phyloP scores from a whole-genome alignment of 1,140 invertebrate species.

The Eriosoma lanigerum region DNA sequence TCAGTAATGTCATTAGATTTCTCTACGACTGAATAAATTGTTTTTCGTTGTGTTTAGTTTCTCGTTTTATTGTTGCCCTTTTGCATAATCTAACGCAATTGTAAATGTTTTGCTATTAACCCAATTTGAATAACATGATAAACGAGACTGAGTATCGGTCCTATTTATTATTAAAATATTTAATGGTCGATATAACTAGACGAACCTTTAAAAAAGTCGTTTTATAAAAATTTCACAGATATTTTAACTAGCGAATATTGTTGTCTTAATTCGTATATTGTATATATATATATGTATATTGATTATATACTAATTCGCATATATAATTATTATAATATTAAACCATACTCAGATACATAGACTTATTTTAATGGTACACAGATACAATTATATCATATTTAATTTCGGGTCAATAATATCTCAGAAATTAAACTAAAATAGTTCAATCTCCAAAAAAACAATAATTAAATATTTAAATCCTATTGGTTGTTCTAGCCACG shows the following conservation, averaged over 20 bases:
- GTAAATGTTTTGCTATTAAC: background rate
- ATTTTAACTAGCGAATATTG: too few relatives aligned
- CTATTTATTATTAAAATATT: background rate
- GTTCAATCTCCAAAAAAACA: too few relatives aligned
- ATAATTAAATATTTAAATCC: too few relatives aligned
- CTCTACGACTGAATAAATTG: background rate
- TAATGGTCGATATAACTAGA: background rate
- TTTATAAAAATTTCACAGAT: background rate
- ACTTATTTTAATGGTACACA: too few relatives aligned
- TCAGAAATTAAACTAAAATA: too few relatives aligned
- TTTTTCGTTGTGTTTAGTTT: background rate
- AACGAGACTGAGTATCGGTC: background rate
- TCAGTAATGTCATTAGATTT: too few relatives aligned
- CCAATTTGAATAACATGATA: background rate
- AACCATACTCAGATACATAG: too few relatives aligned
- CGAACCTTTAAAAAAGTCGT: background rate
- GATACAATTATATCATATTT: too few relatives aligned
- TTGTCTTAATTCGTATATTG: background rate
- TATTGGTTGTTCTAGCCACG: too few relatives aligned
- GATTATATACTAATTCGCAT: too few relatives aligned
- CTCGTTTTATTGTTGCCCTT: background rate
- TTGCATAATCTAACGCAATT: background rate
- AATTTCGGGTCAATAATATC: too few relatives aligned
- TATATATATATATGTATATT: background rate
- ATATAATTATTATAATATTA: too few relatives aligned